Percentiles rank a stretch among this genome's conserved stretches.
These are phyloP conservation scores for Pavo muticus DNA, from an alignment of 2,113 vertebrate species.

Conservation along the genomic window DNA sequence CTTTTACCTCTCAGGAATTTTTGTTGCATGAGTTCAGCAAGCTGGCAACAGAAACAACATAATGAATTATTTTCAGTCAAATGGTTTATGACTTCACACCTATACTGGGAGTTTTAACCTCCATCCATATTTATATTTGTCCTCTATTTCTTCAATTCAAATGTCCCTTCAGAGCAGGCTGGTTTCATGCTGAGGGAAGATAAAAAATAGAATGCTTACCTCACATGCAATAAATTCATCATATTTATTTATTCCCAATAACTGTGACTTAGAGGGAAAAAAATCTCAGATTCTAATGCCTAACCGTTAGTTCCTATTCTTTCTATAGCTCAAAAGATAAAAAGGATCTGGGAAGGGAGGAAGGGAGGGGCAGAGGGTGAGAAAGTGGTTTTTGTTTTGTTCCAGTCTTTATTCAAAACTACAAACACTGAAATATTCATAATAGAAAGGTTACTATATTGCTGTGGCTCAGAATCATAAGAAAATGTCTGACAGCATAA, in stretches of 20 bases:
- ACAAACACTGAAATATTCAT: conserved; percentile 31
- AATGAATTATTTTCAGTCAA: conserved; percentile 73
- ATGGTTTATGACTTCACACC: conserved; percentile 77
- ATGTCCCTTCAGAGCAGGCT: conserved; percentile 83
- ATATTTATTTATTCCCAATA: conserved; percentile 23
- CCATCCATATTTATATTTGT: conserved; percentile 80
- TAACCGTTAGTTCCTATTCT: conserved; percentile 38
- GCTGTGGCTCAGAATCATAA: conserved; percentile 27
- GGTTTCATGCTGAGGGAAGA: conserved; percentile 81
- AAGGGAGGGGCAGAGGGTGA: not conserved
- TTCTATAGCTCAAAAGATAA: conserved; percentile 10
- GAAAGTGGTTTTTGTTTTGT: not conserved
- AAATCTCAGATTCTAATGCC: not conserved
- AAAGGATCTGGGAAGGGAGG: not conserved
- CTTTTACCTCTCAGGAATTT: conserved; percentile 48
- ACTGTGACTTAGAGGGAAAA: conserved; percentile 48
- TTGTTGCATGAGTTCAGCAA: conserved; percentile 57
- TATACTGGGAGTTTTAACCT: conserved; percentile 78
- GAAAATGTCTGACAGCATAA: conserved; percentile 4
- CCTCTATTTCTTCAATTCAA: conserved; percentile 82
- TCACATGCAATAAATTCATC: conserved; percentile 76
- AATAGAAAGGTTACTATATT: conserved; percentile 44
- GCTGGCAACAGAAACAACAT: conserved; percentile 74
- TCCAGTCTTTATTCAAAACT: conserved; percentile 32
- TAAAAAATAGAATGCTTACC: conserved; percentile 75